These are phyloP conservation scores for Trachymyrmex septentrionalis DNA, from an alignment of 1,140 invertebrate genomes.

Conservation along the genomic window DNA sequence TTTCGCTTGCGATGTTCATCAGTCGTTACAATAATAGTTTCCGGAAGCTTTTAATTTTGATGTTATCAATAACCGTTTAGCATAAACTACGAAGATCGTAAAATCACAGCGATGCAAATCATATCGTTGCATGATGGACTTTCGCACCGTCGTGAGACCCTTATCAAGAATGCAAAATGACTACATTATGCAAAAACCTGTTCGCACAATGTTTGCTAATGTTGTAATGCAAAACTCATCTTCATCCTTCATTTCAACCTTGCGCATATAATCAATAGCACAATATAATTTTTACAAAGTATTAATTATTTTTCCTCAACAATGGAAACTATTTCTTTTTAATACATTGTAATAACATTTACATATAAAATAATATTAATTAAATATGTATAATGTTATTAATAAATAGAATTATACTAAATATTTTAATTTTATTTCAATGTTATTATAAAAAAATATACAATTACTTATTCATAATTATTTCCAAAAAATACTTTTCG, in stretches of 20 bases:
- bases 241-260: not conserved
- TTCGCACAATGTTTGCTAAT: not conserved
- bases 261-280: no score
- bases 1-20: not conserved
- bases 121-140: not conserved
- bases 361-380: no score
- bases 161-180: slow-evolving; percentile 23
- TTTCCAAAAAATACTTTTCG: not conserved
- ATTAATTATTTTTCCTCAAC: not conserved
- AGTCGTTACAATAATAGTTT: not conserved
- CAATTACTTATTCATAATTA: not conserved
- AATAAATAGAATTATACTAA: not conserved
- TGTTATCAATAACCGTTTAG: slow-evolving; percentile 28
- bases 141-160: not conserved
- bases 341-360: not conserved
- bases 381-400: not conserved
- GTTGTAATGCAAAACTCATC: slow-evolving; percentile 3
- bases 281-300: not conserved
- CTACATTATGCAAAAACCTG: slow-evolving; percentile 6
- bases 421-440: slow-evolving; percentile 5
- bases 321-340: not conserved
- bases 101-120: slow-evolving; percentile 11
- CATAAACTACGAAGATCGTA: slow-evolving; percentile 15
- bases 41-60: slow-evolving; percentile 21
- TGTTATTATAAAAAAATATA: not conserved